Evolutionary conservation across 2,888 invertebrate species (phyloP).

Genomic region (Tethea ocularis): DNA sequence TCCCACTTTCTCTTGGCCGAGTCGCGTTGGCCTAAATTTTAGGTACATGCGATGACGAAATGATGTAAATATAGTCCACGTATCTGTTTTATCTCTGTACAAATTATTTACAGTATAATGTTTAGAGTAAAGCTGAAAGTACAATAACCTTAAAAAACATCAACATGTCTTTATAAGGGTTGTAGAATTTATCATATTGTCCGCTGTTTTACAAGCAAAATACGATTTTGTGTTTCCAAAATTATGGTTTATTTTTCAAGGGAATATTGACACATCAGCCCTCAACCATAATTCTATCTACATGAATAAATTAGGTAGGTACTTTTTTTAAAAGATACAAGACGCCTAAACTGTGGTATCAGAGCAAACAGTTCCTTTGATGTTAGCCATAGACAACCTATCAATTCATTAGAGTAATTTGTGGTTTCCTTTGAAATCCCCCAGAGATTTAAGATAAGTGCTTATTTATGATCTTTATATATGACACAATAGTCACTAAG

Average conservation of each 20-base stretch:
- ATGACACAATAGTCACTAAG: background rate
- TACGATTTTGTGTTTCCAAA: no score
- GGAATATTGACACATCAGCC: background rate
- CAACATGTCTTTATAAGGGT: no score
- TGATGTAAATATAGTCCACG: conserved; percentile 57
- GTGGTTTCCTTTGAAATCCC: background rate
- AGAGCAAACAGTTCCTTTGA: background rate
- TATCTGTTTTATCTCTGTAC: conserved; percentile 46
- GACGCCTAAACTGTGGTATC: background rate
- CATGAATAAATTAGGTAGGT: no score
- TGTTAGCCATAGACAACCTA: background rate
- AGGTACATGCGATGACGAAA: conserved; percentile 35
- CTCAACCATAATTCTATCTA: no score
- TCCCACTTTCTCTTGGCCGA: conserved; percentile 44
- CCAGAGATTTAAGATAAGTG: background rate
- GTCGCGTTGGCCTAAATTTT: conserved; percentile 61
- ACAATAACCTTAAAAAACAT: background rate
- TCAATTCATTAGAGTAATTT: background rate
- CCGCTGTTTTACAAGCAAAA: no score
- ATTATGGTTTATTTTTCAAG: no score
- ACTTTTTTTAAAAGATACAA: background rate
- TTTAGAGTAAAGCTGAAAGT: background rate
- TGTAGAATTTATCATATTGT: no score
- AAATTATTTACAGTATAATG: conserved; percentile 22
- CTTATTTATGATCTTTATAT: background rate